phyloP scores from a whole-genome alignment of 2,888 invertebrate species.

The Conus canariensis region DNA sequence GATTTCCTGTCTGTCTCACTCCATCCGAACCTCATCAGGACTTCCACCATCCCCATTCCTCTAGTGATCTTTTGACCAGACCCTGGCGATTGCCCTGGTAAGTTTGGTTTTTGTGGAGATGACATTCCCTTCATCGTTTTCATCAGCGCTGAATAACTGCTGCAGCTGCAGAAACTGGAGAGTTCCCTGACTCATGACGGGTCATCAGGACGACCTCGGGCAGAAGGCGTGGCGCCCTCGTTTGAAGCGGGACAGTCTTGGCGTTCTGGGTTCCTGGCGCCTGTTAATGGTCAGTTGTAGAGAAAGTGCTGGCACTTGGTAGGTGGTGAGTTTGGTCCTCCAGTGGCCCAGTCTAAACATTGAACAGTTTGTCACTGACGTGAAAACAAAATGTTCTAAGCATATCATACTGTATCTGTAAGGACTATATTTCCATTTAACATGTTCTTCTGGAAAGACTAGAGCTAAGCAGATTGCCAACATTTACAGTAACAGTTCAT shows the following conservation, averaged over 20 bases:
- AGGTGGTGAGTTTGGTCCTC: too few relatives aligned
- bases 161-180: neutral
- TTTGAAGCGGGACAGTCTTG: neutral
- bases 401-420: too few relatives aligned
- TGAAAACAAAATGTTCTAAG: too few relatives aligned
- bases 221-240: neutral
- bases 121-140: neutral
- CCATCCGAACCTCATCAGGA: neutral
- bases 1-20: constrained; percentile 22
- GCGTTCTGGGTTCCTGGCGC: neutral
- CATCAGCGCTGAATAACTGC: neutral
- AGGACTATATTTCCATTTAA: too few relatives aligned
- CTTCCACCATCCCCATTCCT: neutral
- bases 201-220: neutral
- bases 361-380: too few relatives aligned
- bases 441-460: too few relatives aligned
- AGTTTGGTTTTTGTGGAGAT: neutral
- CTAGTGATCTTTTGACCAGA: constrained; percentile 1
- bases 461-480: too few relatives aligned
- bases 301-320: too few relatives aligned
- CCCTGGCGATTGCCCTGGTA: neutral
- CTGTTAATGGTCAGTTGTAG: neutral
- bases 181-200: neutral
- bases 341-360: too few relatives aligned
- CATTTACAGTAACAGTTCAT: too few relatives aligned